Conservation (phyloP, 2,888 invertebrate species). For the Coecobrya sp. region DNA sequence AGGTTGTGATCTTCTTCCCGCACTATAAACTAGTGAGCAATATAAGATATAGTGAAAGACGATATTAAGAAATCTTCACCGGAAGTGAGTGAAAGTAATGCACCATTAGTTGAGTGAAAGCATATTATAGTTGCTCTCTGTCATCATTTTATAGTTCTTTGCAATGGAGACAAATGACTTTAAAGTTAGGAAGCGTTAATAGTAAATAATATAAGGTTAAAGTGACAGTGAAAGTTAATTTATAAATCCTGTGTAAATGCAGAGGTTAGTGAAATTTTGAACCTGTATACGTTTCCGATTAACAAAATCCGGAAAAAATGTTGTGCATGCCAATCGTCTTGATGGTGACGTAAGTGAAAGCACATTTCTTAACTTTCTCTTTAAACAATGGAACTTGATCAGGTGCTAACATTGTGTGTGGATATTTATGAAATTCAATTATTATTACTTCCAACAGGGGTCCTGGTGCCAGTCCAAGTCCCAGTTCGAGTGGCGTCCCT, state of each 20-base stretch:
- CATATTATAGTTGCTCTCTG: not conserved
- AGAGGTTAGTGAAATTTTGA: not conserved
- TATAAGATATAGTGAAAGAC: not conserved
- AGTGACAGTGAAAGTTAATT: conserved; percentile 9
- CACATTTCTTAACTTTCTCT: conserved; percentile 4
- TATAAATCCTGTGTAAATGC: not conserved
- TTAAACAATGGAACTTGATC: too few relatives aligned
- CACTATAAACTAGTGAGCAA: not conserved
- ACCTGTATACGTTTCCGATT: conserved; percentile 1
- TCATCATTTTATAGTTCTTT: too few relatives aligned
- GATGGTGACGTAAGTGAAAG: conserved; percentile 81
- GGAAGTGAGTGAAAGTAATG: conserved; percentile 24
- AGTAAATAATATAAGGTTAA: not conserved
- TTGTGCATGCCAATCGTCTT: conserved; percentile 76
- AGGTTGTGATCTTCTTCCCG: not conserved
- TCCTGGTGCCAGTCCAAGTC: conserved; percentile 75
- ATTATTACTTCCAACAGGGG: not conserved
- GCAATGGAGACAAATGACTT: conserved; percentile 1
- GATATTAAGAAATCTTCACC: not conserved
- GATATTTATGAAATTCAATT: not conserved
- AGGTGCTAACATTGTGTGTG: not conserved
- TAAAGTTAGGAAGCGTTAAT: not conserved
- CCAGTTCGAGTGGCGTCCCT: conserved; percentile 66
- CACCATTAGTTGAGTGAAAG: not conserved
- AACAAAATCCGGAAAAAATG: conserved; percentile 25